Evolutionary conservation across 2,888 invertebrate genomes (phyloP).

Genomic region (Sceliomorpha sp.): DNA sequence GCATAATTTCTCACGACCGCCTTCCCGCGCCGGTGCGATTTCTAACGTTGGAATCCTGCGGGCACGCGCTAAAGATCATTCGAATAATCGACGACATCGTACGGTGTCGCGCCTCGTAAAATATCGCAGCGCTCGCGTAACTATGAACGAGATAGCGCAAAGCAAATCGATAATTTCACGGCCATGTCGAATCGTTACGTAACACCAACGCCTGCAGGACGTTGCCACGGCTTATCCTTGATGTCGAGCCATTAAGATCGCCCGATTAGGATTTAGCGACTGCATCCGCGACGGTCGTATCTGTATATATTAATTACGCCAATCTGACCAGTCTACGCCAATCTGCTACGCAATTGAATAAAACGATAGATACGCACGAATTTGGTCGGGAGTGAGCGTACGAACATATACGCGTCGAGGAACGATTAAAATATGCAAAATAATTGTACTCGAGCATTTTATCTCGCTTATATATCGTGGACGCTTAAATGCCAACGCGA

Average conservation of each 20-base stretch:
- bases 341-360: no score
- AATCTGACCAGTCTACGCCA: no score
- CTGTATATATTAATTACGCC: constrained; percentile 7
- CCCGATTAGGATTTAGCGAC: constrained; percentile 37
- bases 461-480: neutral
- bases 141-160: constrained; percentile 29
- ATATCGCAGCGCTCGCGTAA: constrained; percentile 7
- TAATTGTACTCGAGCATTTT: no score
- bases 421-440: no score
- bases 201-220: constrained; percentile 60
- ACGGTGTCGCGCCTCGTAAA: constrained; percentile 7
- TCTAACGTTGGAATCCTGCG: no score
- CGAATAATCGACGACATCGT: no score
- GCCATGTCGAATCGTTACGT: constrained; percentile 59
- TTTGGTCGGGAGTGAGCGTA: no score
- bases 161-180: constrained; percentile 68
- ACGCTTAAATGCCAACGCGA: constrained; percentile 10
- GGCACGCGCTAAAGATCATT: no score
- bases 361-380: no score
- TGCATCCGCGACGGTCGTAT: constrained; percentile 14
- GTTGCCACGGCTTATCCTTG: constrained; percentile 63
- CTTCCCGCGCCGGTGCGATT: no score
- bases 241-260: constrained; percentile 28
- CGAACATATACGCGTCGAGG: no score
- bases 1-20: no score